A percentile compares a stretch with the other conserved stretches of the same genome.
These are phyloP conservation scores for Gryon sp. DNA, from an alignment of 1,140 invertebrate species.

Conservation along the genomic window DNA sequence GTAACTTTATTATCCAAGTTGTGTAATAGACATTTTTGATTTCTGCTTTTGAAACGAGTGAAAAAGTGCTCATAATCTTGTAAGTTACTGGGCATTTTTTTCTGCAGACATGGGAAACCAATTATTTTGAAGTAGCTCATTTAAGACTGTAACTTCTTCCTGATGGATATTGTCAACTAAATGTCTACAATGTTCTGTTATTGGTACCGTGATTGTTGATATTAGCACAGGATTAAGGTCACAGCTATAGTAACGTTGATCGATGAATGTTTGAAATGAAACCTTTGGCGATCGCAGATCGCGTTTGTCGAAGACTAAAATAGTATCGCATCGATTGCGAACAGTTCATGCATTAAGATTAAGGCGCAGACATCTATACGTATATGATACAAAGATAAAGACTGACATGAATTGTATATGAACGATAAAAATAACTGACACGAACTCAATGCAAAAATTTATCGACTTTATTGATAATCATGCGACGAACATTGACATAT, in stretches of 20 bases:
- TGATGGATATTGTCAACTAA: constrained; percentile 22
- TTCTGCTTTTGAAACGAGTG: no score
- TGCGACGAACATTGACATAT: no score
- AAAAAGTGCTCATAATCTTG: no score
- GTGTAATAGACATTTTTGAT: no score
- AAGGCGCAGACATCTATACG: constrained; percentile 8
- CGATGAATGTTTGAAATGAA: constrained; percentile 59
- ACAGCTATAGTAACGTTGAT: constrained; percentile 50
- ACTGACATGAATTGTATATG: background rate
- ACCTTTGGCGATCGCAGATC: constrained; percentile 53
- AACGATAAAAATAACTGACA: constrained; percentile 18
- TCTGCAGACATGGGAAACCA: no score
- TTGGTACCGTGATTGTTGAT: constrained; percentile 51
- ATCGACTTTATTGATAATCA: no score
- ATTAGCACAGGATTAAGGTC: constrained; percentile 64
- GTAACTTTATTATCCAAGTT: no score
- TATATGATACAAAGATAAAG: constrained; percentile 13
- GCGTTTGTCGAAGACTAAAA: constrained; percentile 56
- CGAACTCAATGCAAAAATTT: no score
- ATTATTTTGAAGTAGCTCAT: background rate
- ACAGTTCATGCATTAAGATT: constrained; percentile 60
- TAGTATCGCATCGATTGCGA: constrained; percentile 67
- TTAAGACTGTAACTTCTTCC: background rate
- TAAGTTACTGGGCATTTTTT: no score
- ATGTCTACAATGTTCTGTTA: constrained; percentile 18